Evolutionary conservation across 2,888 invertebrate species (phyloP).

Genomic region (Zygothrica quintamaculata): DNA sequence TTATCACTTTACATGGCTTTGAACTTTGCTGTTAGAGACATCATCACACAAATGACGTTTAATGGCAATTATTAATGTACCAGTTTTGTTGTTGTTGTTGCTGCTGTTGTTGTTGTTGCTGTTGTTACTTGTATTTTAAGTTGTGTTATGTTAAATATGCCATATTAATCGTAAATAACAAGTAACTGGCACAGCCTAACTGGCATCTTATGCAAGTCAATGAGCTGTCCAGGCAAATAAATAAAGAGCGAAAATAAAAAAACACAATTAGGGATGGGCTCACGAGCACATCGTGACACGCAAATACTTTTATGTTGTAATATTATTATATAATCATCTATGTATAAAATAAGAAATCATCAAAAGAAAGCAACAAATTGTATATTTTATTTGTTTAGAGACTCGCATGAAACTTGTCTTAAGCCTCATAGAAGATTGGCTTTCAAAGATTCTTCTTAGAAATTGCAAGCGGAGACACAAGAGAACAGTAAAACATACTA

Average conservation of each 20-base stretch:
- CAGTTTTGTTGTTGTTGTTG: conserved; percentile 47
- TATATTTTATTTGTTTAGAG: no score
- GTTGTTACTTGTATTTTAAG: conserved; percentile 2
- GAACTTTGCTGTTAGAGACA: conserved; percentile 54
- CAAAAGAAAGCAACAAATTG: no score
- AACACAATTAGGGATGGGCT: conserved; percentile 10
- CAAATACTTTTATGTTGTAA: no score
- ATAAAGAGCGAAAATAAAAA: background rate
- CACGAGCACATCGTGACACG: conserved; percentile 1
- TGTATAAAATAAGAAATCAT: no score
- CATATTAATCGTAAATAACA: conserved; percentile 48
- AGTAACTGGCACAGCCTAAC: conserved; percentile 13
- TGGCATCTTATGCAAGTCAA: conserved; percentile 32
- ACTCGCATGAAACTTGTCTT: no score
- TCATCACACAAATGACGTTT: conserved; percentile 47
- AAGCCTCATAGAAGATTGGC: no score
- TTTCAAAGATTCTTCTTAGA: no score
- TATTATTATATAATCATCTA: no score
- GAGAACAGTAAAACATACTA: no score
- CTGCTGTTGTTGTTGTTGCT: conserved; percentile 7
- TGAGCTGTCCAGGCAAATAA: conserved; percentile 22
- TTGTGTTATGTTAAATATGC: conserved; percentile 39
- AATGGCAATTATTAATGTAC: conserved; percentile 74
- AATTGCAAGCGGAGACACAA: no score
- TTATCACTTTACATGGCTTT: conserved; percentile 66